Evolutionary conservation across 2,888 invertebrate genomes (phyloP).

Genomic region (Ferrisia virgata): DNA sequence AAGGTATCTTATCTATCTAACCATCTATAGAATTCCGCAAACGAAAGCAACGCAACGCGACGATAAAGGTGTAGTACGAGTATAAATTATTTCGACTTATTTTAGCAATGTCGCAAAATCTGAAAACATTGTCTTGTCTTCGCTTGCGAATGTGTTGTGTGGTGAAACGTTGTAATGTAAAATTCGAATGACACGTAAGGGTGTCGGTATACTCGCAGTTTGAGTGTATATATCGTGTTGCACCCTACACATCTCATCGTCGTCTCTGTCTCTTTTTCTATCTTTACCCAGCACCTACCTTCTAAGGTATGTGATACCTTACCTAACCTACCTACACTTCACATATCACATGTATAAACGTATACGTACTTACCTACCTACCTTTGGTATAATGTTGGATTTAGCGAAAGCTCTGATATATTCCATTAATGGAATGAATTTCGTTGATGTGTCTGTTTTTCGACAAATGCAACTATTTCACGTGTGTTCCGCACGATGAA

Average conservation of each 20-base stretch:
- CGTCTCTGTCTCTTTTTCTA: background rate
- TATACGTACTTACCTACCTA: background rate
- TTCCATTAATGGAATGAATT: conserved; percentile 43
- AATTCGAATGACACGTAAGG: background rate
- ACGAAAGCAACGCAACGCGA: background rate
- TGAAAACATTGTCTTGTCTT: background rate
- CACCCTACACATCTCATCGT: too few relatives aligned
- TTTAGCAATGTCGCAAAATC: background rate
- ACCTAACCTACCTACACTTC: background rate
- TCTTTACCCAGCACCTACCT: too few relatives aligned
- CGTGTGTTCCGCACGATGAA: background rate
- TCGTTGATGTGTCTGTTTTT: conserved; percentile 38
- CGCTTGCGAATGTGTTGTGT: background rate
- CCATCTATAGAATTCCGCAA: too few relatives aligned
- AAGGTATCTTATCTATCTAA: too few relatives aligned
- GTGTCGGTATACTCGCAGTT: background rate
- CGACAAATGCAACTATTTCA: conserved; percentile 14
- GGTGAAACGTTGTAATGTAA: background rate
- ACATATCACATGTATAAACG: background rate
- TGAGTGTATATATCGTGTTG: too few relatives aligned
- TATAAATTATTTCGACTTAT: conserved; percentile 13
- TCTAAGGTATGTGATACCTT: too few relatives aligned
- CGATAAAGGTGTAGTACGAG: background rate
- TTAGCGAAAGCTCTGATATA: conserved; percentile 35
- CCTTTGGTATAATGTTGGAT: conserved; percentile 26